These are phyloP conservation scores for Nannoperca australis DNA, from an alignment of 2,797 vertebrate genomes.

Conservation along the genomic window DNA sequence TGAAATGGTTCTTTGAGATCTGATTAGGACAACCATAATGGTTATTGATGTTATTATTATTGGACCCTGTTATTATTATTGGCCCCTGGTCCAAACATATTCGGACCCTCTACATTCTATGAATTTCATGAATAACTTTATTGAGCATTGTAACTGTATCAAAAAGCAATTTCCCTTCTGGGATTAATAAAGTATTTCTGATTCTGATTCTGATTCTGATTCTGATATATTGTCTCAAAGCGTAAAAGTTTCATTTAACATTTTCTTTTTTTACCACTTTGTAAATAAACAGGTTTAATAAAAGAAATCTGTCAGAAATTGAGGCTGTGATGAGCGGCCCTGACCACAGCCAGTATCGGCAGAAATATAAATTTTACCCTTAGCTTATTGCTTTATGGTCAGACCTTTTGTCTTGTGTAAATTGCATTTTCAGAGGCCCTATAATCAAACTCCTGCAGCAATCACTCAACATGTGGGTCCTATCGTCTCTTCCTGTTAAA, in stretches of 20 bases:
- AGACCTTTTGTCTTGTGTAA: background rate
- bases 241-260: background rate
- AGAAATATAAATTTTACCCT: background rate
- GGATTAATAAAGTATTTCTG: no score
- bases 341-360: background rate
- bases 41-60: no score
- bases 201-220: no score
- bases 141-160: no score
- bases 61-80: no score
- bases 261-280: background rate
- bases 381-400: constrained; percentile 4
- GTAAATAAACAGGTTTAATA: background rate
- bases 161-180: no score
- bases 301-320: background rate
- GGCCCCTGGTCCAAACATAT: no score
- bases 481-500: background rate
- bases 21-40: no score
- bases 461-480: background rate
- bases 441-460: constrained; percentile 7
- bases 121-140: no score
- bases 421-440: constrained; percentile 11
- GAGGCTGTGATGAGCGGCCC: background rate
- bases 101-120: no score
- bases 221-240: no score
- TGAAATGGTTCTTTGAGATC: no score